These are phyloP conservation scores for Melanotaenia nigrans DNA, from an alignment of 2,797 vertebrate genomes.

Conservation along the genomic window DNA sequence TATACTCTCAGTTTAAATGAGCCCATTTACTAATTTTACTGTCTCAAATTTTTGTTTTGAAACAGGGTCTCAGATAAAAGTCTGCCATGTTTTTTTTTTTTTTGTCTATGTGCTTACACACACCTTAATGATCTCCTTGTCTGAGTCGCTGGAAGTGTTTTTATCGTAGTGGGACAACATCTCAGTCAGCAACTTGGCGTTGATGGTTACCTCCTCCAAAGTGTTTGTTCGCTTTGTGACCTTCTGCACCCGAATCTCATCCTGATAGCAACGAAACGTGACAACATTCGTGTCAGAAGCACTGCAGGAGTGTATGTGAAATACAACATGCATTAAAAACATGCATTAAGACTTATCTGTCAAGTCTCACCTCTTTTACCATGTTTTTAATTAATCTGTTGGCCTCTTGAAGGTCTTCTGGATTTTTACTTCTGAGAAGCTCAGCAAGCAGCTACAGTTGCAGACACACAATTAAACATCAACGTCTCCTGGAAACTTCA, in stretches of 20 bases:
- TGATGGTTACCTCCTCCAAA: constrained; percentile 94
- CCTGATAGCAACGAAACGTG: constrained; percentile 70
- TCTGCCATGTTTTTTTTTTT: background rate
- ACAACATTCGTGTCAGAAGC: background rate
- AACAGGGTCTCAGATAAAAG: background rate
- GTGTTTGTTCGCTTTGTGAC: constrained; percentile 90
- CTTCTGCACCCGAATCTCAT: constrained; percentile 94
- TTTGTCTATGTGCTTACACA: fast-evolving
- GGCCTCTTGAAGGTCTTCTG: constrained; percentile 96
- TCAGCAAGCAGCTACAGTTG: constrained; percentile 89
- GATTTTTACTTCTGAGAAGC: constrained; percentile 96
- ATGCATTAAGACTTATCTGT: background rate
- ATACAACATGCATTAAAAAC: background rate
- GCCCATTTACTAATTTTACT: background rate
- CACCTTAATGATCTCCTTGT: constrained; percentile 95
- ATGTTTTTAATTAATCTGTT: constrained; percentile 99
- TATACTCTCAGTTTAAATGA: no score
- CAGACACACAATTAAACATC: constrained; percentile 19
- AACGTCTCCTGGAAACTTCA: background rate
- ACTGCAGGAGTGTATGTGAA: background rate
- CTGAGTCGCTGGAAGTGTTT: constrained; percentile 89
- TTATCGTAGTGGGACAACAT: constrained; percentile 93
- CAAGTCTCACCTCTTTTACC: constrained; percentile 95
- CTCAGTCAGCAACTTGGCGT: constrained; percentile 92
- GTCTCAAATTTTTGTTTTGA: background rate